These are phyloP conservation scores for Chrysina gloriosa DNA, from an alignment of 2,888 invertebrate genomes.

Conservation along the genomic window DNA sequence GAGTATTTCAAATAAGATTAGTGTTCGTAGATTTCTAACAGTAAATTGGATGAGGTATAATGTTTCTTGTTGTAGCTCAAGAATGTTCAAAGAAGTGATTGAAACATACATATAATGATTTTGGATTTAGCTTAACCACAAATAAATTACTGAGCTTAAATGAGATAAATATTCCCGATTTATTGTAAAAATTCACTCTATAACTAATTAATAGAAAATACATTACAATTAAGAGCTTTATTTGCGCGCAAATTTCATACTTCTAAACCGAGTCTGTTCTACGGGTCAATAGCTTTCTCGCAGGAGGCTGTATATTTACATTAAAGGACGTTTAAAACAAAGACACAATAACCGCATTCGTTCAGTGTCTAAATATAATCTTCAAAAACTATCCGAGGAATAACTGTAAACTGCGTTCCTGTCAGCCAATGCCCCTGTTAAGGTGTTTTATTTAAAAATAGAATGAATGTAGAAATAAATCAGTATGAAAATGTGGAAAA, in stretches of 20 bases:
- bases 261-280: slow-evolving; percentile 7
- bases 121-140: too few relatives aligned
- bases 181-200: too few relatives aligned
- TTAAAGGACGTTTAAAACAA: slow-evolving; percentile 35
- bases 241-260: background rate
- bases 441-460: slow-evolving; percentile 24
- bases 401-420: slow-evolving; percentile 31
- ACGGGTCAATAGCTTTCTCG: slow-evolving; percentile 29
- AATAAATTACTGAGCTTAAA: too few relatives aligned
- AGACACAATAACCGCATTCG: slow-evolving; percentile 35
- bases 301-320: slow-evolving; percentile 30
- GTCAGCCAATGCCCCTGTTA: slow-evolving; percentile 24
- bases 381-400: slow-evolving; percentile 35
- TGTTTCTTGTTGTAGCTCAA: too few relatives aligned
- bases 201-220: too few relatives aligned
- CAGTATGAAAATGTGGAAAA: slow-evolving; percentile 27
- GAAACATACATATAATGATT: too few relatives aligned
- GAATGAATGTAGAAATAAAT: slow-evolving; percentile 17
- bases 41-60: too few relatives aligned
- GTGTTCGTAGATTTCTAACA: too few relatives aligned
- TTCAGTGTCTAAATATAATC: slow-evolving; percentile 34
- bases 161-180: too few relatives aligned
- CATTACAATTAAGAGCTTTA: too few relatives aligned
- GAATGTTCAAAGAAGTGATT: too few relatives aligned
- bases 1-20: too few relatives aligned